Evolutionary conservation across 1,140 invertebrate genomes (phyloP).

Genomic region (Meloidogyne chitwoodi): DNA sequence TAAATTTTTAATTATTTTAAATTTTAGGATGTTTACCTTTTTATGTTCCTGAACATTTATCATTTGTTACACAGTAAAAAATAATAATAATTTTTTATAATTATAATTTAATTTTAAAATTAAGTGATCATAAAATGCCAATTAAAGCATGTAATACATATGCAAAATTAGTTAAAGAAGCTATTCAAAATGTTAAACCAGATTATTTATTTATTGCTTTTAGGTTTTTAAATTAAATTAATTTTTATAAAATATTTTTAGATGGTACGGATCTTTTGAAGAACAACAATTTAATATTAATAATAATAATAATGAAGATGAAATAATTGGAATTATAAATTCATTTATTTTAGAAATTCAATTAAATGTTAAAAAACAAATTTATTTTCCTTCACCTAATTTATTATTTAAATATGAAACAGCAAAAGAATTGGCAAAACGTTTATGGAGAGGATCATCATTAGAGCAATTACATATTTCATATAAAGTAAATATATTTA

Average conservation of each 20-base stretch:
- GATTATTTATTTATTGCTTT: conserved; percentile 14
- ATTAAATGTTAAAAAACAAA: background rate
- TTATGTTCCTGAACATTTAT: background rate
- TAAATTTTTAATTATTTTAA: background rate
- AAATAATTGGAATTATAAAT: background rate
- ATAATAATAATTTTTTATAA: background rate
- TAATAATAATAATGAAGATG: background rate
- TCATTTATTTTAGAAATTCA: background rate
- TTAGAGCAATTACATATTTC: conserved; percentile 13
- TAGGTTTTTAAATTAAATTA: background rate
- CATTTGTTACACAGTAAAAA: background rate
- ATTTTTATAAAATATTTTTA: background rate
- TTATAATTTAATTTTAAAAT: no score
- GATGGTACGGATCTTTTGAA: conserved; percentile 6
- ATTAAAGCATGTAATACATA: background rate
- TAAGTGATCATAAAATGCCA: background rate
- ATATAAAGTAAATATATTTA: background rate
- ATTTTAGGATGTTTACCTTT: conserved; percentile 13
- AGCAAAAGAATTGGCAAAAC: conserved; percentile 15
- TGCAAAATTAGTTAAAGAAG: conserved; percentile 5
- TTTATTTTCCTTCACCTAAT: conserved; percentile 3
- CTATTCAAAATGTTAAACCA: conserved; percentile 4
- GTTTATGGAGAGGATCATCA: background rate
- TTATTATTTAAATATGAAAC: conserved; percentile 14
- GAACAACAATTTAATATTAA: background rate